Conservation (phyloP, 2,888 invertebrate species). For the Prosopocoilus inquinatus region DNA sequence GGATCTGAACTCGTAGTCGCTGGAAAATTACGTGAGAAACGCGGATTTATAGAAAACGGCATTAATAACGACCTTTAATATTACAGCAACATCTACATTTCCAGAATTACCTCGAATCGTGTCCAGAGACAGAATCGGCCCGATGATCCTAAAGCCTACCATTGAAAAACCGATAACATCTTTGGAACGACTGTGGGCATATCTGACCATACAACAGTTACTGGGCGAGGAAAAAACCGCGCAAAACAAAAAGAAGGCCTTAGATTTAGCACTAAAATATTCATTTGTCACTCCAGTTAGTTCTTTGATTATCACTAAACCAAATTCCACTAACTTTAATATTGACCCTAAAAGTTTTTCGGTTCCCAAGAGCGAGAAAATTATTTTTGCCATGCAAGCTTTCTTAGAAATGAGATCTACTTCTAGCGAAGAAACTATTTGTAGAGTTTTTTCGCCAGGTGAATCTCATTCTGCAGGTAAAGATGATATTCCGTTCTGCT, state of each 20-base stretch:
- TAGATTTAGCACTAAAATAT: conserved; percentile 61
- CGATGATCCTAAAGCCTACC: conserved; percentile 35
- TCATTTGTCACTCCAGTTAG: conserved; percentile 67
- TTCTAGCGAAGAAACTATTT: too few relatives aligned
- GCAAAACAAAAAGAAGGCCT: conserved; percentile 52
- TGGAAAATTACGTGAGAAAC: conserved; percentile 49
- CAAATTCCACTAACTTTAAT: conserved; percentile 54
- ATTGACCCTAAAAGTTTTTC: conserved; percentile 51
- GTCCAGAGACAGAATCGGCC: conserved; percentile 30
- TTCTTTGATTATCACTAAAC: conserved; percentile 65
- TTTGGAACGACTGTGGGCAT: conserved; percentile 60
- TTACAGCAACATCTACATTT: not conserved
- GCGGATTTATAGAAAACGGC: too few relatives aligned
- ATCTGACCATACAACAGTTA: conserved; percentile 64
- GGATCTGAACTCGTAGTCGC: conserved; percentile 67
- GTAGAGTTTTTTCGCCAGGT: too few relatives aligned
- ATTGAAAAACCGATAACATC: conserved; percentile 37
- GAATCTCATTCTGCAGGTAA: too few relatives aligned
- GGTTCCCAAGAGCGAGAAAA: too few relatives aligned
- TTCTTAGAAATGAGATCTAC: too few relatives aligned
- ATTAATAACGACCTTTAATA: too few relatives aligned
- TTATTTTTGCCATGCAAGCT: too few relatives aligned
- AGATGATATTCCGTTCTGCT: too few relatives aligned
- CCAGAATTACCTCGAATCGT: conserved; percentile 23
- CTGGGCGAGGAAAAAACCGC: conserved; percentile 53